Evolutionary conservation across 2,888 invertebrate species (phyloP), one percentile per base, ranked within the genome.

Genomic region (Tuta absoluta): DNA sequence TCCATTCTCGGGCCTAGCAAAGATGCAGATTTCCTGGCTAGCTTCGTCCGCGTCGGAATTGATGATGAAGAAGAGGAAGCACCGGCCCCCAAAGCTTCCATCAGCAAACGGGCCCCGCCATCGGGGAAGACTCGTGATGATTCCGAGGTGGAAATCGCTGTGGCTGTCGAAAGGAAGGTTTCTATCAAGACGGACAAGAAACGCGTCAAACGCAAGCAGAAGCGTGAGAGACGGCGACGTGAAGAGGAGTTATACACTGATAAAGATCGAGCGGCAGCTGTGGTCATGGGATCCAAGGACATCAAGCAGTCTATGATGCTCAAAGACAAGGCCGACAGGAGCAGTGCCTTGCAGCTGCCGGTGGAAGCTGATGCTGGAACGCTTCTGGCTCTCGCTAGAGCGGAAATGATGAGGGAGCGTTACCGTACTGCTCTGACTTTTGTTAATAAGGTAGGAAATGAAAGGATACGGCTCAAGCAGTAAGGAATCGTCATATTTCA

Each of bases 241-340:
- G 87, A 92, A 68, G 96, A 97, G 72, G 97, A 97, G 77, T 86
- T 96, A 23, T 98, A 97, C 77, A 97, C 97, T 21, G 98, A 98
- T 80, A 98, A 98, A 78, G 97, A 97, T 80, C 92, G 98, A 7
- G 98, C 97, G 0, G 97, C 98, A 0, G 97, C 97, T 0, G 97
- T 97, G 17, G 96, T 96, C 76, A 93, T 96, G 93, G 96, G 96
- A 0, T 95, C 94, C n/a, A 95, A 94, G 68, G 97, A 98, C 79
- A 97, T 98, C 68, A 98, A 98, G 78, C 95, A 96, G 71, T 96
- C 96, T 41, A 85, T 97, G 69, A 96, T 94, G 77, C 91, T 96
- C 72, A 97, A 97, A 78, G 93, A 95, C 73, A 94, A 95, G 71
- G 94, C 95, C 68, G 97, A 97, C 77, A 93, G 95, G 28, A 95